A percentile compares a stretch with the other conserved stretches of the same genome.
phyloP scores from a whole-genome alignment of 2,113 vertebrate species.

The Ramphastos sulfuratus region DNA sequence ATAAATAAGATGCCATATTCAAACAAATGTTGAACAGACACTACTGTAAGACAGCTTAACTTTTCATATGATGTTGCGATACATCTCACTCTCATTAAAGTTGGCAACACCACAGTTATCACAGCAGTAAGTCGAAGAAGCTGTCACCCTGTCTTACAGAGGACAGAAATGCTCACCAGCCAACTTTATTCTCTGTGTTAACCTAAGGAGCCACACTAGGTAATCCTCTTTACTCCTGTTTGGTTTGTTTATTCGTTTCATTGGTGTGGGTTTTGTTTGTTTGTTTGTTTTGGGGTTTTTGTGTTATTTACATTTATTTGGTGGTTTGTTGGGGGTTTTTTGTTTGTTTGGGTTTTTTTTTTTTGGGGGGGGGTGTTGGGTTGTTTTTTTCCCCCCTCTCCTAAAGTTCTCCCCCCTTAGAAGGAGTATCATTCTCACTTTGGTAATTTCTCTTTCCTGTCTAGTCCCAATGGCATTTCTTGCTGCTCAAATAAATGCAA shows the following conservation, averaged over 20 bases:
- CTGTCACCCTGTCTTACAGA: background rate
- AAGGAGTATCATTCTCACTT: background rate
- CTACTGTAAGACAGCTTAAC: background rate
- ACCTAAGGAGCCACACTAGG: background rate
- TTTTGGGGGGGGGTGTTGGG: too few relatives aligned
- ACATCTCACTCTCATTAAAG: background rate
- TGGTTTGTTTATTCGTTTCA: too few relatives aligned
- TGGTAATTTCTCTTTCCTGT: background rate
- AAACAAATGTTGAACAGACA: background rate
- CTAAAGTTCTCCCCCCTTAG: too few relatives aligned
- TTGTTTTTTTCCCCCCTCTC: too few relatives aligned
- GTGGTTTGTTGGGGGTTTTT: too few relatives aligned
- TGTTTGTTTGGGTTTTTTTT: too few relatives aligned
- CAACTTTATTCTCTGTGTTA: background rate
- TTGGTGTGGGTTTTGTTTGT: background rate
- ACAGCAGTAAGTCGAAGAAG: background rate
- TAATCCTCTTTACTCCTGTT: background rate
- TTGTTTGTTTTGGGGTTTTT: too few relatives aligned
- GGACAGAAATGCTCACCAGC: background rate
- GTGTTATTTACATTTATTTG: too few relatives aligned
- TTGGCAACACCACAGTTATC: background rate
- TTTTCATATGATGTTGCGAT: background rate
- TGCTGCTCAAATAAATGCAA: constrained; percentile 1
- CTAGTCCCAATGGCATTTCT: constrained; percentile 1
- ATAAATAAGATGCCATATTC: background rate